A percentile compares a stretch with the other conserved stretches of the same genome.
Conservation (phyloP, 2,797 vertebrate genomes). For the Rhabdomys pumilio region DNA sequence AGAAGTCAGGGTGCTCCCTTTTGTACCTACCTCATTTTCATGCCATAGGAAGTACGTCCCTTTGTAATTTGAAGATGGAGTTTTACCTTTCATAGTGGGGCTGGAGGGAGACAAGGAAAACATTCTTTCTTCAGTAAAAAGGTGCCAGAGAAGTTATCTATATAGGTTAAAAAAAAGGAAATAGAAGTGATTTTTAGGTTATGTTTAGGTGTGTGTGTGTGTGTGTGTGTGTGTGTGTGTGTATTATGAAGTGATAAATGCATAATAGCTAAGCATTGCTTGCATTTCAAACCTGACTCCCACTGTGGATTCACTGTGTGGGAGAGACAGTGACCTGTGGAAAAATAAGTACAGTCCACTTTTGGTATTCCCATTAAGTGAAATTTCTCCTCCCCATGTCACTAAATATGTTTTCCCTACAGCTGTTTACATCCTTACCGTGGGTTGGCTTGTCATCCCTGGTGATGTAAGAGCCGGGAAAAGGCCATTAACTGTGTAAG, state of each 20-base stretch:
- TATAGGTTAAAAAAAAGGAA: neutral
- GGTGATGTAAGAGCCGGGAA: slow-evolving; percentile 78
- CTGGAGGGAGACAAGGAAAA: slow-evolving; percentile 1
- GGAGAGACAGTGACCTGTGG: neutral
- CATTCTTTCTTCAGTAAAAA: slow-evolving; percentile 9
- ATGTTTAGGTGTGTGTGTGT: neutral
- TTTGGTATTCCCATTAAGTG: slow-evolving; percentile 61
- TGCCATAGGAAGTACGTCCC: neutral
- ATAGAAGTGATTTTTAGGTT: slow-evolving; percentile 1
- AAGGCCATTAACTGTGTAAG: slow-evolving; percentile 81
- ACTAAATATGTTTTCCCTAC: slow-evolving; percentile 79
- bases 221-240: neutral
- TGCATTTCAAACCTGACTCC: slow-evolving; percentile 36
- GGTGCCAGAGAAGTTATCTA: slow-evolving; percentile 11
- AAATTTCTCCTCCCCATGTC: slow-evolving; percentile 35
- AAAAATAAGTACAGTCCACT: slow-evolving; percentile 8
- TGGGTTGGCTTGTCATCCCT: slow-evolving; percentile 78
- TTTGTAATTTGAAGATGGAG: neutral
- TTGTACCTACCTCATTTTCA: neutral
- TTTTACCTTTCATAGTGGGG: neutral
- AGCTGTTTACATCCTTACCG: slow-evolving; percentile 81
- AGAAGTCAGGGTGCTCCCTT: neutral
- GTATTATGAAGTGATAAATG: slow-evolving; percentile 17
- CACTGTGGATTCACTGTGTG: slow-evolving; percentile 4
- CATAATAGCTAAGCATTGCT: neutral